Conservation (phyloP, 2,113 vertebrate genomes). For the Sarotherodon lohbergeri region DNA sequence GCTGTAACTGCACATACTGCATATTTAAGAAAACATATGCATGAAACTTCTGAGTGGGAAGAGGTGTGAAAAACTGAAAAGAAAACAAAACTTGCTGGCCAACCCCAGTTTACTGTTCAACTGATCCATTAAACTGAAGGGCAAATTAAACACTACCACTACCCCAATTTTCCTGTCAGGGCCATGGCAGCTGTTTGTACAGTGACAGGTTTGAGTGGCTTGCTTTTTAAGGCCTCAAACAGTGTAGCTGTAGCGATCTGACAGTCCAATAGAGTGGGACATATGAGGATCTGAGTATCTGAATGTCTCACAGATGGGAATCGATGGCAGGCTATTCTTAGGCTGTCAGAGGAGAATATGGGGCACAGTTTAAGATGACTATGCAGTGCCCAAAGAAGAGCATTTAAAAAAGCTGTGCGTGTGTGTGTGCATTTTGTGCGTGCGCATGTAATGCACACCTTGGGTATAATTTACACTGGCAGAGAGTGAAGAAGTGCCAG, state of each 20-base stretch:
- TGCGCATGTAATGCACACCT: background rate
- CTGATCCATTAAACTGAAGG: background rate
- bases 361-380: constrained; percentile 31
- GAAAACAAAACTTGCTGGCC: background rate
- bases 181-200: constrained; percentile 1
- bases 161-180: constrained; percentile 2
- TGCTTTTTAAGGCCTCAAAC: constrained; percentile 13
- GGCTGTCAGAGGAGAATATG: constrained; percentile 38
- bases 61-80: background rate
- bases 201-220: constrained; percentile 7
- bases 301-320: constrained; percentile 20
- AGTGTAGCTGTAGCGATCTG: constrained; percentile 25
- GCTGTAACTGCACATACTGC: background rate
- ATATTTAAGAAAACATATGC: background rate
- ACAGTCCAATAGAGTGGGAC: constrained; percentile 13
- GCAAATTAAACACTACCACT: constrained; percentile 5
- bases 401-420: background rate
- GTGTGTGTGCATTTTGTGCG: background rate
- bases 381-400: background rate
- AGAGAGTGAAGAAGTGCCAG: background rate
- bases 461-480: background rate
- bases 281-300: constrained; percentile 14
- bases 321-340: constrained; percentile 62
- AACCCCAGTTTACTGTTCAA: background rate
- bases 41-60: background rate